Evolutionary conservation across 2,888 invertebrate genomes (phyloP).

Genomic region (Electrophaes corylata): DNA sequence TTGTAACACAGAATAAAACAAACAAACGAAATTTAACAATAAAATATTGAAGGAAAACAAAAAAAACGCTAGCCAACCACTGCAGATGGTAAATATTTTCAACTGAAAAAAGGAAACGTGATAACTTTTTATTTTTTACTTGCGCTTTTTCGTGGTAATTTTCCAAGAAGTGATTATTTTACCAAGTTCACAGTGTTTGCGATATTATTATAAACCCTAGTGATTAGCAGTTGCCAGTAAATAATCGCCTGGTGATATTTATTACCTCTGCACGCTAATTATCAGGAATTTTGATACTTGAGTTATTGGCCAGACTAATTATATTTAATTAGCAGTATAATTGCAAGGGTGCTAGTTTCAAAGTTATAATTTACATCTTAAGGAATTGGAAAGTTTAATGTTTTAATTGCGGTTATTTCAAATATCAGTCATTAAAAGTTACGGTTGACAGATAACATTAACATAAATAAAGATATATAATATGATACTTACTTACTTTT

Average conservation of each 20-base stretch:
- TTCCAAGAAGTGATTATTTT: conserved; percentile 2
- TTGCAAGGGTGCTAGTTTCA: conserved; percentile 39
- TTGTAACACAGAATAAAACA: no score
- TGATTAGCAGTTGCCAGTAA: conserved; percentile 75
- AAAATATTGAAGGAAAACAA: no score
- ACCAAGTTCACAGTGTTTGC: conserved; percentile 54
- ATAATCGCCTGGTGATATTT: conserved; percentile 79
- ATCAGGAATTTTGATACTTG: conserved; percentile 82
- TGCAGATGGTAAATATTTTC: no score
- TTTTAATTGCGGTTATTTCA: conserved; percentile 15
- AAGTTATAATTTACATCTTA: conserved; percentile 38
- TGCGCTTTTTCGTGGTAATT: background rate
- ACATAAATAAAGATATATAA: no score
- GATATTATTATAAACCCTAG: conserved; percentile 61
- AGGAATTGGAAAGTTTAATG: conserved; percentile 20
- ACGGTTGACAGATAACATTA: background rate
- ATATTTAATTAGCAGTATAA: conserved; percentile 55
- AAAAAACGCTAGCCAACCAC: no score
- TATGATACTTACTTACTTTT: no score
- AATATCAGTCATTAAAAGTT: background rate
- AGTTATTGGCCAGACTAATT: conserved; percentile 70
- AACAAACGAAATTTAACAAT: no score
- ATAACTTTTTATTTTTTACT: no score
- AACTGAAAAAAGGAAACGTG: no score
- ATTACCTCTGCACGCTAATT: conserved; percentile 76